phyloP scores from a whole-genome alignment of 2,888 invertebrate genomes.

The Rhaphigaster nebulosa region DNA sequence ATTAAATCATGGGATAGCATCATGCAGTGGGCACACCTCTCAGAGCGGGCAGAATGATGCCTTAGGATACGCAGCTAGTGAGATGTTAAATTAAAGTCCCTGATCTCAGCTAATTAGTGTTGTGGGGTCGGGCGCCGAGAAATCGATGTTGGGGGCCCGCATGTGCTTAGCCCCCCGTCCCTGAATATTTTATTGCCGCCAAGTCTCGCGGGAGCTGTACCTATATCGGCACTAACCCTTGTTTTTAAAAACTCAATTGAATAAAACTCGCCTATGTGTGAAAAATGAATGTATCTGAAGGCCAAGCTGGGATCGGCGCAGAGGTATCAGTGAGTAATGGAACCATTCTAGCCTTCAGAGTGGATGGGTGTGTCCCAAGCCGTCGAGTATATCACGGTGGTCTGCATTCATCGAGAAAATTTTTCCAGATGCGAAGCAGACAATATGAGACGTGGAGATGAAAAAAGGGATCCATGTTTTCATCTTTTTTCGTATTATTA shows the following conservation, averaged over 20 bases:
- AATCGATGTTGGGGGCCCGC: constrained; percentile 45
- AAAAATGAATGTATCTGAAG: neutral
- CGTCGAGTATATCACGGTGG: neutral
- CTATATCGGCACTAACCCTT: neutral
- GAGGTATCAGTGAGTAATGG: neutral
- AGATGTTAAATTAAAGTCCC: constrained; percentile 48
- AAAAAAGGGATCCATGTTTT: no score
- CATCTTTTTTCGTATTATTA: no score
- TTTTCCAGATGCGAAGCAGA: no score
- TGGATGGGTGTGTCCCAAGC: neutral
- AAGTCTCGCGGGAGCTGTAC: constrained; percentile 14
- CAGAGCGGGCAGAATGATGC: neutral
- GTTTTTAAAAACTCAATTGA: neutral
- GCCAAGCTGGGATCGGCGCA: neutral
- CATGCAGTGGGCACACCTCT: neutral
- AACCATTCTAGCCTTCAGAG: neutral
- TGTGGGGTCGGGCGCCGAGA: constrained; percentile 9
- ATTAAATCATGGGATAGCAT: no score
- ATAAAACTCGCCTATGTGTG: neutral
- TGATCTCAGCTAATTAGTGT: constrained; percentile 43
- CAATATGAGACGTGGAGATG: no score
- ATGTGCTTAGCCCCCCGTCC: constrained; percentile 23
- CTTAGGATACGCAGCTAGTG: neutral
- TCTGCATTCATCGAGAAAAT: neutral
- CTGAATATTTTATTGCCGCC: constrained; percentile 44